Conservation (phyloP, 2,888 invertebrate species). For the Heliconius ismenius region DNA sequence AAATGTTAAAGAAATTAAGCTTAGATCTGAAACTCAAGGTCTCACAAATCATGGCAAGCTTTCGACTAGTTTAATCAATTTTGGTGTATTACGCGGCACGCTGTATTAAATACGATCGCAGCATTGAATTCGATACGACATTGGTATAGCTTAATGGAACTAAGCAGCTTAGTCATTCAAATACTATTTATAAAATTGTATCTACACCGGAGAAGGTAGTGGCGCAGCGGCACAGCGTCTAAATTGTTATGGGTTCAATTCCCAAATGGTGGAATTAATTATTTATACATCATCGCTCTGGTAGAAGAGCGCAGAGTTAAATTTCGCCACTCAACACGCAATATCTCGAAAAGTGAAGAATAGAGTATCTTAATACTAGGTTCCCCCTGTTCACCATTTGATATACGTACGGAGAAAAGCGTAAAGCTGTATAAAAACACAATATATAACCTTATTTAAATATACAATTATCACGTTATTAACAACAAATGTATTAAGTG, state of each 20-base stretch:
- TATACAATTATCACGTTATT: background rate
- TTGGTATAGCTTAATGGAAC: conserved; percentile 8
- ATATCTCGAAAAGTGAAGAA: background rate
- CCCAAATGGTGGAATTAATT: too few species aligned
- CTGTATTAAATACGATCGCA: conserved; percentile 24
- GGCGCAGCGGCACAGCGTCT: too few species aligned
- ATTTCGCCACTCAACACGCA: background rate
- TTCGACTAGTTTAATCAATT: conserved; percentile 36
- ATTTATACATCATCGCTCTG: too few species aligned
- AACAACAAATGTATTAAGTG: background rate
- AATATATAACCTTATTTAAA: too few species aligned
- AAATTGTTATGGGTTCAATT: too few species aligned
- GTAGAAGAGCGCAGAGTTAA: background rate
- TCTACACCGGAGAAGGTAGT: background rate
- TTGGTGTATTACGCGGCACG: conserved; percentile 26
- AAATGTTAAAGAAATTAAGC: conserved; percentile 14
- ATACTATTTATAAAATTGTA: background rate
- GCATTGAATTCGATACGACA: conserved; percentile 27
- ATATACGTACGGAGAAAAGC: too few species aligned
- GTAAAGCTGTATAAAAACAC: too few species aligned
- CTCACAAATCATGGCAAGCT: conserved; percentile 27
- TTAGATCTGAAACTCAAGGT: conserved; percentile 29
- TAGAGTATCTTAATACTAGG: background rate
- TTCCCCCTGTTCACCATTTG: background rate
- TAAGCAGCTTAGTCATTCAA: background rate